phyloP scores from a whole-genome alignment of 1,140 invertebrate species.

The Atta texana region DNA sequence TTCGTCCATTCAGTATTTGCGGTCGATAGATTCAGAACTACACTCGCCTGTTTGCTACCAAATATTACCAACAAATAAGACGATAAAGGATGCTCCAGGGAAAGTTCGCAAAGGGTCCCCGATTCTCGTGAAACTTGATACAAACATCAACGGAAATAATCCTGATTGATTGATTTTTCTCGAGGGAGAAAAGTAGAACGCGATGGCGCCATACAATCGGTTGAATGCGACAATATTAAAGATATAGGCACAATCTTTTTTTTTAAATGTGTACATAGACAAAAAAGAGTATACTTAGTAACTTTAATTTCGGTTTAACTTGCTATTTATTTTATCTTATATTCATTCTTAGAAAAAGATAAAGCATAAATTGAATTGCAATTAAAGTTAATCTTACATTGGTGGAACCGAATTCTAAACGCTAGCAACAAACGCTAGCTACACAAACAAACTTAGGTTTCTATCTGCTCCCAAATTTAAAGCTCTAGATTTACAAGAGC shows the following conservation, averaged over 20 bases:
- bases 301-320: no score
- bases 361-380: no score
- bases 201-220: background rate
- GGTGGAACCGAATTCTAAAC: no score
- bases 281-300: no score
- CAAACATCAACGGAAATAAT: slow-evolving; percentile 10
- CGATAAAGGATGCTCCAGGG: background rate
- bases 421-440: no score
- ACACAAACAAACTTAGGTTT: no score
- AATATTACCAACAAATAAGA: slow-evolving; percentile 41
- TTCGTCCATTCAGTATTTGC: slow-evolving; percentile 45
- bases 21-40: slow-evolving; percentile 38
- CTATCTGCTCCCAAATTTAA: no score
- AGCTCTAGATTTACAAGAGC: no score
- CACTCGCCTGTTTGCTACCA: slow-evolving; percentile 46
- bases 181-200: background rate
- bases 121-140: background rate
- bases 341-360: no score
- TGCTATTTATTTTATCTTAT: no score
- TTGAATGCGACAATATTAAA: background rate
- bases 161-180: background rate
- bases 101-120: background rate
- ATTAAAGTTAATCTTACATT: no score
- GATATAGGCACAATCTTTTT: background rate
- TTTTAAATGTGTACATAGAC: background rate